phyloP scores from a whole-genome alignment of 1,140 invertebrate genomes.

The Cyrtorhinus lividipennis region DNA sequence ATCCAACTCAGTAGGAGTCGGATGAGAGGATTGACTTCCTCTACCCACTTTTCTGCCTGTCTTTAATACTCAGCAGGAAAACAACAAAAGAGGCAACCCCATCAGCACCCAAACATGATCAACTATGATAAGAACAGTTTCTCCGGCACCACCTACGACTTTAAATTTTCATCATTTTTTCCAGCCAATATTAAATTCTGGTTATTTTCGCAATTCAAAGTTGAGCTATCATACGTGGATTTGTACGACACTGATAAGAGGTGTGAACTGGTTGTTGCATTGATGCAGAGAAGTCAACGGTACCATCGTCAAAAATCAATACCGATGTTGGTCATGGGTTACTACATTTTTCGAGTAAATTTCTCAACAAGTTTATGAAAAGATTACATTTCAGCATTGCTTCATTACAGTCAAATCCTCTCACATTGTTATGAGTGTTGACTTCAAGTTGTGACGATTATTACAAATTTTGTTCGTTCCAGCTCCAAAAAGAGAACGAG shows the following conservation, averaged over 20 bases:
- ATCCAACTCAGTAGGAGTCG: too few species aligned
- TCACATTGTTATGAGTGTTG: too few species aligned
- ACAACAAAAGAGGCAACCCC: too few species aligned
- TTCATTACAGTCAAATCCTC: too few species aligned
- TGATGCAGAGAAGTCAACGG: neutral
- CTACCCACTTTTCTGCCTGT: too few species aligned
- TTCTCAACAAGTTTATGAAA: neutral
- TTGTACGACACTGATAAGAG: neutral
- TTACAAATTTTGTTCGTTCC: neutral
- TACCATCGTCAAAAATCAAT: neutral
- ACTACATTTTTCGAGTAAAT: neutral
- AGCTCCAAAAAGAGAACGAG: neutral
- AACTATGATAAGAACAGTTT: too few species aligned
- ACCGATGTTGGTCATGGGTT: neutral
- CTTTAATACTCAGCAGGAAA: too few species aligned
- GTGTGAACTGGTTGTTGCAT: neutral
- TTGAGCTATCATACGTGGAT: neutral
- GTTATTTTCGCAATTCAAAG: neutral
- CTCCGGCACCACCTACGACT: too few species aligned
- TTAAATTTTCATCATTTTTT: too few species aligned
- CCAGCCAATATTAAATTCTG: neutral
- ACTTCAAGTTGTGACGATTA: neutral
- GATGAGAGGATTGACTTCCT: too few species aligned
- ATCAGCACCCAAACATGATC: too few species aligned
- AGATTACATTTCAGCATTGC: neutral